Evolutionary conservation across 2,888 invertebrate genomes (phyloP), one percentile per base, ranked within the genome.

Genomic region (Eupithecia exiguata): DNA sequence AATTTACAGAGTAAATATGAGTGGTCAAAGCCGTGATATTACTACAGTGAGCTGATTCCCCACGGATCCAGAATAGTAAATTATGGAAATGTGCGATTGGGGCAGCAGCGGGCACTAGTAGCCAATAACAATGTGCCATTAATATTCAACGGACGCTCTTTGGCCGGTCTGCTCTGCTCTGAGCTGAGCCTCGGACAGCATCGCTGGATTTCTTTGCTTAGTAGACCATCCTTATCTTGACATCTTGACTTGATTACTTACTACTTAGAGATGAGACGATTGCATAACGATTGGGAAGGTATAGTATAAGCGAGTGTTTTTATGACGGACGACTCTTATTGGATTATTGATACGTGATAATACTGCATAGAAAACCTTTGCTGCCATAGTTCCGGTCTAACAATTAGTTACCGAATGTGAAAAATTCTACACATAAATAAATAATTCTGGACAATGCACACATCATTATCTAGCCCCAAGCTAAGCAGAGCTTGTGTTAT

Each of bases 91-190:
- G 91, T 88, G 91, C 93, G 93, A 92, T 92, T 93, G 93, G 93
- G 94, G 92, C 92, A 93, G 91, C 90, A 89, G 89, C 92, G 92
- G 93, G 89, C 91, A 91, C 92, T 92, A 91, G 92, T 90, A 91
- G 90, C 93, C 94, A 93, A 93, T 93, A 94, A 94, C 94, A 94
- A 94, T 93, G 93, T 92, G 90, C 90, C 92, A 94, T 94, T 94
- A 94, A 94, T 94, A 94, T 94, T 94, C 94, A 94, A 91, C 93
- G 90, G 91, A 83, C 92, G 91, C 88, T 92, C 91, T 91, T 91
- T 91, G 91, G 91, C 84, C 91, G 91, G 88, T 87, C 89, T 86
- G 84, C 71, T 77, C 86, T 88, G 86, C 89, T 90, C 87, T 87
- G 88, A 86, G 87, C 87, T 87, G 88, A 86, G 87, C 36, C 36